A percentile compares a stretch with the other conserved stretches of the same genome.
Conservation (phyloP, 1,140 invertebrate species). For the Solen grandis region DNA sequence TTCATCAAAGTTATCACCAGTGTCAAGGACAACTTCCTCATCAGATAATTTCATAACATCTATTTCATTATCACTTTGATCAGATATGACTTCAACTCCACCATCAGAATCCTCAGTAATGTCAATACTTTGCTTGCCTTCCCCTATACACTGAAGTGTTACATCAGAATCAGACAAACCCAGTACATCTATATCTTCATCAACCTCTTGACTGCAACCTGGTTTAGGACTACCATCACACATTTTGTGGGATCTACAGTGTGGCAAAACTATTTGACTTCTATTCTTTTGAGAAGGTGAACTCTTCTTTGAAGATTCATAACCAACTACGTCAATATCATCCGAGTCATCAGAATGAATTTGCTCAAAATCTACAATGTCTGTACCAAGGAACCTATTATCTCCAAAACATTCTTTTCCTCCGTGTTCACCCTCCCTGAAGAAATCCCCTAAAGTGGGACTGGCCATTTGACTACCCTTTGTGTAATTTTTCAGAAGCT, state of each 20-base stretch:
- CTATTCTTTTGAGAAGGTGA: neutral
- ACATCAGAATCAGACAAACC: neutral
- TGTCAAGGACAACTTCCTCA: too few relatives aligned
- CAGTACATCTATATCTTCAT: neutral
- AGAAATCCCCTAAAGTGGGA: too few relatives aligned
- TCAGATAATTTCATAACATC: slow-evolving; percentile 5
- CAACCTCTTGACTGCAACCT: neutral
- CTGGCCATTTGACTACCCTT: neutral
- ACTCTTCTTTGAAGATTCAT: neutral
- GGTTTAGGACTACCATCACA: neutral
- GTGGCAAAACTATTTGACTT: neutral
- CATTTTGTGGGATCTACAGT: too few relatives aligned
- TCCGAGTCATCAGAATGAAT: neutral
- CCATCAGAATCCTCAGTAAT: slow-evolving; percentile 36
- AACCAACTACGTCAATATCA: neutral
- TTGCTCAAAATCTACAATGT: too few relatives aligned
- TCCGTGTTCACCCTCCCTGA: too few relatives aligned
- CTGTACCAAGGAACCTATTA: neutral
- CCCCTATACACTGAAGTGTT: slow-evolving; percentile 35
- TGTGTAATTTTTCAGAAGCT: neutral
- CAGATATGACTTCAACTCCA: neutral
- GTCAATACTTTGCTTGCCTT: slow-evolving; percentile 43
- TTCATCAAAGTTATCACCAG: too few relatives aligned
- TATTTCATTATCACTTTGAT: slow-evolving; percentile 18
- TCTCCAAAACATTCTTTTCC: too few relatives aligned